Base-by-base conservation (phyloP, 1,140 invertebrate species). In the Meloidogyne exigua region DNA sequence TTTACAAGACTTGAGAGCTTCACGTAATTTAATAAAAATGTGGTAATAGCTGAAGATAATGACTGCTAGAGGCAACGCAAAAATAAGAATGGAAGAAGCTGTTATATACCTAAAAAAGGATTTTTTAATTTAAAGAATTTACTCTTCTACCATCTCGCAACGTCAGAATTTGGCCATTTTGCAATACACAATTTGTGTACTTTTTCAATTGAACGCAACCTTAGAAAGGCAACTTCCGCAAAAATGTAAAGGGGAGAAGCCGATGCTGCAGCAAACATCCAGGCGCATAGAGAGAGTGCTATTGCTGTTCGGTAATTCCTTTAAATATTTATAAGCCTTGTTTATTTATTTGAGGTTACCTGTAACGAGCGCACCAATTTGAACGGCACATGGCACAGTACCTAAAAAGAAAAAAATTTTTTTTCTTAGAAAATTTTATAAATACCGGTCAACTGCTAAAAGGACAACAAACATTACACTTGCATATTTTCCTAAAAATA, bases 1-100 rank as follows among this genome's bases (percentile, higher is more conserved):
- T 78, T 84, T 85, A 57, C 79, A 75, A n/a, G 76, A 76, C 44
- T 87, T 85, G 15, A 87, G 71, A 11, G 83, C 86, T 73, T 87
- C 84, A 5, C 85, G 82, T 0, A 87, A 78, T 72, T 87, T 87
- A 76, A 75, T 82, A 18, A 87, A 76, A 26, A 87, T 87, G 57
- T 87, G 85, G 72, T 87, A 87, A 70, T 87, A 87, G 71, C 74
- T 87, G 68, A 79, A 87, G 57, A 86, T 69, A 23, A 86, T 87
- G 1, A 85, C 67, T 2, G 76, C 76, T 28, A 84, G 69, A 2
- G 85, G 85, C 57, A 86, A 57, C 18, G 80, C 85, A 69, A 87
- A 86, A 23, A 86, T 86, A 15, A 85, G 75, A n/a, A 86, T 76
- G 13, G 85, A 86, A 18, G 84, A 87, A 28, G 84, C 75, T 0